These are phyloP conservation scores for Catamblyrhynchus diadema DNA, from an alignment of 2,797 vertebrate genomes.

Conservation along the genomic window DNA sequence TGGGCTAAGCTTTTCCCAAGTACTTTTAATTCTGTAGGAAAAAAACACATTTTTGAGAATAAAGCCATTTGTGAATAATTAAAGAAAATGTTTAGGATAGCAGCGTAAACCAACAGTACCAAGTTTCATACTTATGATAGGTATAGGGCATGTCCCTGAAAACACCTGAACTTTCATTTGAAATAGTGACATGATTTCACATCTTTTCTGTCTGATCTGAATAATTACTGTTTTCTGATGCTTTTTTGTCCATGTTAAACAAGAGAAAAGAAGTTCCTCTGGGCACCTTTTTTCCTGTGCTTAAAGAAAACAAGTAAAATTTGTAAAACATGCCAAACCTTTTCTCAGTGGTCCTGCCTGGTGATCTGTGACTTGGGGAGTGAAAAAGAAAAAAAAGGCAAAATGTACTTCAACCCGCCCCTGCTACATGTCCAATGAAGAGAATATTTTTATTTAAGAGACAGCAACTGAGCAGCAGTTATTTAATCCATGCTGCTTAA, in stretches of 20 bases:
- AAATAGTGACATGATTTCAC: not conserved
- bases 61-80: not conserved
- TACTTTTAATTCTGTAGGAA: not conserved
- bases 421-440: conserved; percentile 31
- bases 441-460: conserved; percentile 69
- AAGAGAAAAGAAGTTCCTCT: not conserved
- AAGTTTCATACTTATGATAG: not conserved
- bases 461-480: conserved; percentile 63
- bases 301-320: conserved; percentile 35
- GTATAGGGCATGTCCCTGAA: not conserved
- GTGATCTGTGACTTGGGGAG: conserved; percentile 32
- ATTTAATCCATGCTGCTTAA: conserved; percentile 68
- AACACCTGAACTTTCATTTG: not conserved
- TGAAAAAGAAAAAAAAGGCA: conserved; percentile 57
- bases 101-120: not conserved
- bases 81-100: not conserved
- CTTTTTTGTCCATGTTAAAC: conserved; percentile 9
- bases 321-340: conserved; percentile 57
- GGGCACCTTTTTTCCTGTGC: conserved; percentile 10
- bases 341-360: conserved; percentile 48
- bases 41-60: not conserved
- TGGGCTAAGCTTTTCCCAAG: not conserved
- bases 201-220: conserved; percentile 1
- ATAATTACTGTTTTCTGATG: not conserved
- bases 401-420: conserved; percentile 45